These are phyloP conservation scores for Gobio gobio DNA, from an alignment of 2,113 vertebrate species.

Conservation along the genomic window DNA sequence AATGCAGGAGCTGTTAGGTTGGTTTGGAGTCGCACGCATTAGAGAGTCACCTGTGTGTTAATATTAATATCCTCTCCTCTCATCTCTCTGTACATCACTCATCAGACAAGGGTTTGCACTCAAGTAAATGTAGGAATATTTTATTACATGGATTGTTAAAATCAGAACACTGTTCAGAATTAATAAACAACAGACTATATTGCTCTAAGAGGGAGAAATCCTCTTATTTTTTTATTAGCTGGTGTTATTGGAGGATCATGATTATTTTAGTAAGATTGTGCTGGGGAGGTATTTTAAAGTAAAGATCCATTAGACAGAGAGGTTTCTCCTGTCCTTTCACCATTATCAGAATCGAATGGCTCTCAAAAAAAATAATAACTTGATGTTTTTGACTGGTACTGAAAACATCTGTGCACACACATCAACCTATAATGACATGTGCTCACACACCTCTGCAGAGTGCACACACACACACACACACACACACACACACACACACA, in stretches of 20 bases:
- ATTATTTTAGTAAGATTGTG: conserved; percentile 68
- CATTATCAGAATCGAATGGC: conserved; percentile 49
- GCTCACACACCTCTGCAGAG: not conserved
- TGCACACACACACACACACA: not conserved
- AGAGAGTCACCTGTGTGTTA: conserved; percentile 69
- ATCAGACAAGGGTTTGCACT: conserved; percentile 80
- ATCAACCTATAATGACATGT: not conserved
- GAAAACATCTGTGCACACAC: conserved; percentile 15
- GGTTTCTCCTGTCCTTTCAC: conserved; percentile 43
- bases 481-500: no score
- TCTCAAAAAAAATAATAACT: conserved; percentile 42
- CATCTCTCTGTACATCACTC: conserved; percentile 73
- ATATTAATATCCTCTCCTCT: conserved; percentile 74
- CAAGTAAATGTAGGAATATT: conserved; percentile 79
- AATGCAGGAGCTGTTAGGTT: conserved; percentile 46
- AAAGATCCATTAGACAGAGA: conserved; percentile 43
- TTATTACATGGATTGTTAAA: conserved; percentile 79
- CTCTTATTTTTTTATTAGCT: conserved; percentile 62
- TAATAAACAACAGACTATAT: conserved; percentile 78
- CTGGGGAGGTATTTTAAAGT: conserved; percentile 38
- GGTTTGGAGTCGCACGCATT: conserved; percentile 34
- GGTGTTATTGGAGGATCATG: conserved; percentile 68
- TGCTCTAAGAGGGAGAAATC: conserved; percentile 72
- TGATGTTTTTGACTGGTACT: conserved; percentile 25
- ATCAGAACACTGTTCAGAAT: conserved; percentile 79